A percentile compares a stretch with the other conserved stretches of the same genome.
Evolutionary conservation across 1,140 invertebrate species (phyloP).

Genomic region (Drosophila teissieri): DNA sequence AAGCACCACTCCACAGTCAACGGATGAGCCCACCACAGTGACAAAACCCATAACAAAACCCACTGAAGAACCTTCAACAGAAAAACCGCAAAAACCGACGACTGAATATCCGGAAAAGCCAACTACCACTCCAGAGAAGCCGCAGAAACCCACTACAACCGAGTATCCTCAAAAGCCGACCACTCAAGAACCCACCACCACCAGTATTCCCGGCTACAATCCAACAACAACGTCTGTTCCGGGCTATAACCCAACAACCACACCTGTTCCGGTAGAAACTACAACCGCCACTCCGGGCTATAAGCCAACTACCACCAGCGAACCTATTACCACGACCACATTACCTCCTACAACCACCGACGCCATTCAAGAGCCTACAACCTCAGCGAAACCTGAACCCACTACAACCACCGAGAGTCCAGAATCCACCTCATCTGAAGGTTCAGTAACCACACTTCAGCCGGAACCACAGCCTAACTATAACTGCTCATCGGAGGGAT

Average conservation of each 20-base stretch:
- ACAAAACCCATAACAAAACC: constrained; percentile 36
- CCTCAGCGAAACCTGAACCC: background rate
- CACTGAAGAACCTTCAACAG: constrained; percentile 14
- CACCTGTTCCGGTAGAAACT: constrained; percentile 30
- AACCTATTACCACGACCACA: constrained; percentile 25
- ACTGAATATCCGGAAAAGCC: constrained; percentile 13
- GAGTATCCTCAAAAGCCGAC: constrained; percentile 26
- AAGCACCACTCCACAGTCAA: constrained; percentile 82
- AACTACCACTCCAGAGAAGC: constrained; percentile 19
- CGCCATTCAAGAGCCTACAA: background rate
- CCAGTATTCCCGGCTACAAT: constrained; percentile 27
- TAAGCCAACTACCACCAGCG: constrained; percentile 45
- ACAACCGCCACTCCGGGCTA: constrained; percentile 42
- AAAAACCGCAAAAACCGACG: constrained; percentile 19
- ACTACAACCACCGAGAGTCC: background rate
- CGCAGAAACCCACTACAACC: background rate
- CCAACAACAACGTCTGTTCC: constrained; percentile 42
- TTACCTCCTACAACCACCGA: constrained; percentile 26
- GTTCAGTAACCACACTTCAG: constrained; percentile 35
- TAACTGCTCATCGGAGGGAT: constrained; percentile 65
- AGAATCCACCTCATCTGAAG: constrained; percentile 8
- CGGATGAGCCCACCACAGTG: constrained; percentile 65
- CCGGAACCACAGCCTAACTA: constrained; percentile 52
- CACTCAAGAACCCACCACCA: constrained; percentile 33
- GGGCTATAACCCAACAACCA: constrained; percentile 38